A percentile compares a stretch with the other conserved stretches of the same genome.
phyloP scores from a whole-genome alignment of 2,797 vertebrate species.

The Cephalopachus bancanus region DNA sequence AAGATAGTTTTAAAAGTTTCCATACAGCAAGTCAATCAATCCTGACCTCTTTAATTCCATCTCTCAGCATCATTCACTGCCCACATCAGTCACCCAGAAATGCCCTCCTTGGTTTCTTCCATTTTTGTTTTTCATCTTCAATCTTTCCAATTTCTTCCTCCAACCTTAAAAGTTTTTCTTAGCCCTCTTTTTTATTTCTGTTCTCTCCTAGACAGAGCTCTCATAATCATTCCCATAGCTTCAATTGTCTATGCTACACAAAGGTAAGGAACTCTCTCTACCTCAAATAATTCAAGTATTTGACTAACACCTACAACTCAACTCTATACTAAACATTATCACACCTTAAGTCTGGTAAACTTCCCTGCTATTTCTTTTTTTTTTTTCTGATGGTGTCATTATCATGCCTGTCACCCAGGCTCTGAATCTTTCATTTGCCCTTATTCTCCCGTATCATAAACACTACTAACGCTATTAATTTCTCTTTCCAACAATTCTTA shows the following conservation, averaged over 20 bases:
- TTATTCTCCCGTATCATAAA: not conserved
- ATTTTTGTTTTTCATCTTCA: not conserved
- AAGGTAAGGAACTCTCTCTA: not conserved
- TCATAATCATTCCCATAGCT: not conserved
- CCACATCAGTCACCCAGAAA: not conserved
- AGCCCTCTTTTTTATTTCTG: not conserved
- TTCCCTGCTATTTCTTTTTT: not conserved
- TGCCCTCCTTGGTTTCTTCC: not conserved
- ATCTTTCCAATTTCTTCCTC: not conserved
- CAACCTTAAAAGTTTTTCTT: not conserved
- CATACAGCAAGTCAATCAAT: not conserved
- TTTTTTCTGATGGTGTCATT: not conserved
- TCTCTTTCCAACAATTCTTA: not conserved
- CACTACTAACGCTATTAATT: not conserved
- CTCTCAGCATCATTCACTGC: not conserved
- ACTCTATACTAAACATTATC: not conserved
- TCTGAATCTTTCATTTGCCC: not conserved
- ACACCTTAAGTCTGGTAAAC: not conserved
- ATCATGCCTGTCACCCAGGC: not conserved
- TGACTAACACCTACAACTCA: not conserved
- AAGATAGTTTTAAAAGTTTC: slow-evolving; percentile 5
- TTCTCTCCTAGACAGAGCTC: not conserved
- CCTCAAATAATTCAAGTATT: not conserved
- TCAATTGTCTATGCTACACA: not conserved
- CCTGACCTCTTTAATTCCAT: not conserved